Evolutionary conservation across 2,113 vertebrate species (phyloP), one percentile per base, ranked within the genome.

Genomic region (Pycnonotus jocosus): DNA sequence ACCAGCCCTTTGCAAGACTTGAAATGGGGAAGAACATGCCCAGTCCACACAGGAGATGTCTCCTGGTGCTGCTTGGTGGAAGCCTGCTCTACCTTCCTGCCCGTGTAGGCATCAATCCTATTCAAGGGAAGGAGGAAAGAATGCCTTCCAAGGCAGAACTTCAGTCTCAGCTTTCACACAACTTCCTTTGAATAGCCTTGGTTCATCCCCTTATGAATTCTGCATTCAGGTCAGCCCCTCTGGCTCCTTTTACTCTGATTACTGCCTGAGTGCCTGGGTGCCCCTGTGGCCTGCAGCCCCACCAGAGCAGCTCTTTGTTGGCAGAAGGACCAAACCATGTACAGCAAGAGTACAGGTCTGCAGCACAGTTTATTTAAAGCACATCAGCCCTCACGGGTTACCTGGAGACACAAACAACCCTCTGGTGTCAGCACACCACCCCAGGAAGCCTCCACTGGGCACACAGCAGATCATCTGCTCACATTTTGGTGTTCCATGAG

Each of bases 21-120:
- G 24, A n/a, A 85, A 70, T 4, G 10, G 47, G 33, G 17, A 71
- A 84, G 65, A 72, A 69, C 0, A 0, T 40, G 53, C 51, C 13
- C n/a, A 22, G 33, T 53, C 20, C 2, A 1, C 2, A 9, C 10
- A 17, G 20, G 51, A 62, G 56, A 47, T 28, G 17, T 31, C 23
- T 58, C 38, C 31, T 31, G 12, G 30, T 35, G 38, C 47, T 68
- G 66, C 24, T 1, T 27, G 16, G 61, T 19, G 5, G 24, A 48
- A 82, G 27, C 53, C 42, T 0, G 0, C 15, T 30, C 38, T 38
- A 24, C 12, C 16, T 48, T 72, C 24, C n/a, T 60, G 35, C 15
- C 33, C 42, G n/a, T 4, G 7, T 12, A n/a, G 12, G n/a, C 74
- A 89, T 45, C 1, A 2, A 83, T 37, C 24, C 72, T 0, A 1